Evolutionary conservation across 2,113 vertebrate genomes (phyloP).

Genomic region (Setophaga petechia): DNA sequence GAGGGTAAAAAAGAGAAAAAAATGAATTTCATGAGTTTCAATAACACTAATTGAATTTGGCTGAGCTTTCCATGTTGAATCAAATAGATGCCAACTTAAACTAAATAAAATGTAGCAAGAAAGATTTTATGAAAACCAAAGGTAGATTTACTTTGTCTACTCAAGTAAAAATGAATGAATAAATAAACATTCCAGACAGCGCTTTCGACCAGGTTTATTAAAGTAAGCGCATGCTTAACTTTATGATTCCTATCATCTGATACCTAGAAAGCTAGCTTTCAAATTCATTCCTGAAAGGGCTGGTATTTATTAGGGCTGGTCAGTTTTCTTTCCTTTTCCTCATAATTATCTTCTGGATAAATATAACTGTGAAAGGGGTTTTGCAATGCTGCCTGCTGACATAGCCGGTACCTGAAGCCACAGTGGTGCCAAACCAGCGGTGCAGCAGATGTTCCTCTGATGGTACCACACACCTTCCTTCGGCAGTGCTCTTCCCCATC

Average conservation of each 20-base stretch:
- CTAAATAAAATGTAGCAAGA: constrained; percentile 23
- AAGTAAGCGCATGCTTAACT: neutral
- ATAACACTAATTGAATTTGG: constrained; percentile 49
- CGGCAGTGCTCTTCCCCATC: neutral
- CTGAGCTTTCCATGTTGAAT: constrained; percentile 34
- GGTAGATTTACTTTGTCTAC: constrained; percentile 57
- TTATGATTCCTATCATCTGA: constrained; percentile 24
- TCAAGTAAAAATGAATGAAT: constrained; percentile 63
- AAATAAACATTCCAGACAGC: constrained; percentile 58
- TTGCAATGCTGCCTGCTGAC: constrained; percentile 25
- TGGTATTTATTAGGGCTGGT: constrained; percentile 27
- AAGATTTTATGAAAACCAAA: constrained; percentile 49
- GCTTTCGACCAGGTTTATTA: constrained; percentile 23
- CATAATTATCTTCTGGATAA: constrained; percentile 26
- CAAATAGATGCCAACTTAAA: constrained; percentile 46
- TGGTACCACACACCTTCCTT: neutral
- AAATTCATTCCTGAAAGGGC: constrained; percentile 1
- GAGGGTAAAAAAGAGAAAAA: neutral
- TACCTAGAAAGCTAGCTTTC: constrained; percentile 34
- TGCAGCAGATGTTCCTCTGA: neutral
- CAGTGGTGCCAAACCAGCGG: rapidly evolving
- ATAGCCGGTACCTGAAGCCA: constrained; percentile 7
- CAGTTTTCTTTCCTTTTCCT: constrained; percentile 30
- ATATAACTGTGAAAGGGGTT: neutral
- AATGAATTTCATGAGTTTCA: neutral